Evolutionary conservation across 2,113 vertebrate genomes (phyloP).

Genomic region (Narcine bancroftii): DNA sequence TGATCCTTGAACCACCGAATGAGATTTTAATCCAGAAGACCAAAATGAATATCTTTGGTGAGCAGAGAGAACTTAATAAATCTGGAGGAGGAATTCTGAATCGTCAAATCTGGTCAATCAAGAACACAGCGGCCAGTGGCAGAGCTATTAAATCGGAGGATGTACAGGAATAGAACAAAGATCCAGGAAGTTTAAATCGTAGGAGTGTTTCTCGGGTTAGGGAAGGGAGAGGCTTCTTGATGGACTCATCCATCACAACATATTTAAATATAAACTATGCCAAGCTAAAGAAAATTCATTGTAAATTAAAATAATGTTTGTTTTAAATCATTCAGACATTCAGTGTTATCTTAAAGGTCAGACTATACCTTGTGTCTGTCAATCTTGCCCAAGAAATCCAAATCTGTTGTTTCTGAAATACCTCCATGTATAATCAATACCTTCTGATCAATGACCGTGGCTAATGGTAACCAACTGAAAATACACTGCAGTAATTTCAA

Average conservation of each 20-base stretch:
- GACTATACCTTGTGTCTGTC: slow-evolving; percentile 70
- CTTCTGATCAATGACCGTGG: slow-evolving; percentile 77
- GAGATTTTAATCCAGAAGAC: too few relatives aligned
- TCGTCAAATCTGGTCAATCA: too few relatives aligned
- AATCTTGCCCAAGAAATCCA: slow-evolving; percentile 64
- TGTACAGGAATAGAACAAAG: too few relatives aligned
- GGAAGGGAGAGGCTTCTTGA: too few relatives aligned
- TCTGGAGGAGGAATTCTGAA: too few relatives aligned
- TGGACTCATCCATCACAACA: not conserved
- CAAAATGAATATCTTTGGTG: too few relatives aligned
- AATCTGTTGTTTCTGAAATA: slow-evolving; percentile 75
- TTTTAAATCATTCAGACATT: not conserved
- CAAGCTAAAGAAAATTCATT: slow-evolving; percentile 33
- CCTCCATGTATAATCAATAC: slow-evolving; percentile 82
- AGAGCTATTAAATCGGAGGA: too few relatives aligned
- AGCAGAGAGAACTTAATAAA: too few relatives aligned
- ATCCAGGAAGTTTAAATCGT: too few relatives aligned
- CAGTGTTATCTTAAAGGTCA: not conserved
- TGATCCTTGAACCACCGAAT: too few relatives aligned
- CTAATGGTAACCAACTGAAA: slow-evolving; percentile 83
- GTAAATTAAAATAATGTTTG: not conserved
- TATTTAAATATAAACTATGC: not conserved
- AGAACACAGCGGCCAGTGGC: too few relatives aligned
- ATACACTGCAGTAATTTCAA: slow-evolving; percentile 76
- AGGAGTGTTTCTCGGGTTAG: too few relatives aligned